A percentile compares a stretch with the other conserved stretches of the same genome.
Conservation (phyloP, 2,797 vertebrate genomes). For the Erethizon dorsatum region DNA sequence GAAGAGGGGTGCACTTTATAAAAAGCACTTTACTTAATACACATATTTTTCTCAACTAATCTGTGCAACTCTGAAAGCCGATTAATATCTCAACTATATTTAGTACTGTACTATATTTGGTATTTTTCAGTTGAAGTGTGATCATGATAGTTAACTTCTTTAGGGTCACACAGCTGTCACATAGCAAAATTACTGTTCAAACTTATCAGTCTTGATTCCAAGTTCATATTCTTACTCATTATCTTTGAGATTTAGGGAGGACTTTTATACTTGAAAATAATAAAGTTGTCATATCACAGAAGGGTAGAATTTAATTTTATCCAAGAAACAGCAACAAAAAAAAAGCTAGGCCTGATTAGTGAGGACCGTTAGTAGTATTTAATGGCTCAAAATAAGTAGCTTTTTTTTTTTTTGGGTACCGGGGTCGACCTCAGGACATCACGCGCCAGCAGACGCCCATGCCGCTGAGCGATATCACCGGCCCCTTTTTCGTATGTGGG, state of each 20-base stretch:
- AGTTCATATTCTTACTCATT: not conserved
- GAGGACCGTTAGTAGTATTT: not conserved
- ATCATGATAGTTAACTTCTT: not conserved
- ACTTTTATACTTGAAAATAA: slow-evolving; percentile 25
- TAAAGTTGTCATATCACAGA: not conserved
- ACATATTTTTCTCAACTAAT: not conserved
- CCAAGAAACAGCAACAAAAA: not conserved
- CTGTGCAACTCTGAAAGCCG: not conserved
- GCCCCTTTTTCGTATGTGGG: too few relatives aligned
- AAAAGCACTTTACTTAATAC: not conserved
- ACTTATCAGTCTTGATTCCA: not conserved
- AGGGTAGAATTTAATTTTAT: not conserved
- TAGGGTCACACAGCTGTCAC: not conserved
- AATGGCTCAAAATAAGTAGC: too few relatives aligned
- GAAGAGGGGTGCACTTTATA: not conserved
- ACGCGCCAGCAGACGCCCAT: too few relatives aligned
- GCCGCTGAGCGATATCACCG: too few relatives aligned
- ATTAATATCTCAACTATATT: not conserved
- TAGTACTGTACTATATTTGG: not conserved
- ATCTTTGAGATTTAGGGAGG: not conserved
- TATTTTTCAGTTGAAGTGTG: not conserved
- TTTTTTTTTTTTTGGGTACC: too few relatives aligned
- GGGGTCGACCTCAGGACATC: too few relatives aligned
- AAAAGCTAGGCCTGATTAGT: not conserved
- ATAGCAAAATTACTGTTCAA: not conserved